These are phyloP conservation scores for Pogoniulus pusillus DNA, from an alignment of 2,797 vertebrate genomes.

Conservation along the genomic window DNA sequence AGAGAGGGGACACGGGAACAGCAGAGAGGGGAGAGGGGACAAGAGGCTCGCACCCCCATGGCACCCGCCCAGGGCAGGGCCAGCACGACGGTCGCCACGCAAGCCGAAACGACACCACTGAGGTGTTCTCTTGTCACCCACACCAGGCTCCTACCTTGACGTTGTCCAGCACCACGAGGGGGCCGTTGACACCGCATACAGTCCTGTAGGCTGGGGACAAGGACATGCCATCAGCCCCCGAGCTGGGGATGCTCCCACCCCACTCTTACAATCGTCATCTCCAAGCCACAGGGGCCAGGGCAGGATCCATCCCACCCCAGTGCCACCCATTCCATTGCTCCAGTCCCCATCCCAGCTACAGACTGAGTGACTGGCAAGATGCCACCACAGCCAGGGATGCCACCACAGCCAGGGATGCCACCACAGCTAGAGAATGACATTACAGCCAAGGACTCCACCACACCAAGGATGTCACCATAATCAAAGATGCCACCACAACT, in stretches of 20 bases:
- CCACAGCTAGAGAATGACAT: background rate
- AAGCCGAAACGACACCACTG: accelerated
- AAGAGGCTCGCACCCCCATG: accelerated
- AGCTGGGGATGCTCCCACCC: background rate
- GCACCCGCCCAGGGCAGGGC: background rate
- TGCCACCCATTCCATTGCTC: background rate
- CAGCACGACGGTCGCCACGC: accelerated
- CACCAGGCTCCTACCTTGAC: conserved; percentile 73
- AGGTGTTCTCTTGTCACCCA: background rate
- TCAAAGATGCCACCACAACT: background rate
- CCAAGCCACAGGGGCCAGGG: background rate
- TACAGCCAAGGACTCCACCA: background rate
- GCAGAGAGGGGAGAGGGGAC: background rate
- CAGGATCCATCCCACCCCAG: background rate
- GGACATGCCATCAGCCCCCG: background rate
- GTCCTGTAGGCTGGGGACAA: conserved; percentile 76
- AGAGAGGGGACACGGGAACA: background rate
- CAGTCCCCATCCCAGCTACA: background rate
- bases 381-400: background rate
- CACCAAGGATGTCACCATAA: background rate
- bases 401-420: background rate
- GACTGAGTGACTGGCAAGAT: accelerated
- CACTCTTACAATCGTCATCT: background rate
- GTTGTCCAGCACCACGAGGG: conserved; percentile 80
- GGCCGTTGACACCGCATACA: conserved; percentile 79